phyloP scores from a whole-genome alignment of 1,140 invertebrate genomes.

The Pararge aegeria region DNA sequence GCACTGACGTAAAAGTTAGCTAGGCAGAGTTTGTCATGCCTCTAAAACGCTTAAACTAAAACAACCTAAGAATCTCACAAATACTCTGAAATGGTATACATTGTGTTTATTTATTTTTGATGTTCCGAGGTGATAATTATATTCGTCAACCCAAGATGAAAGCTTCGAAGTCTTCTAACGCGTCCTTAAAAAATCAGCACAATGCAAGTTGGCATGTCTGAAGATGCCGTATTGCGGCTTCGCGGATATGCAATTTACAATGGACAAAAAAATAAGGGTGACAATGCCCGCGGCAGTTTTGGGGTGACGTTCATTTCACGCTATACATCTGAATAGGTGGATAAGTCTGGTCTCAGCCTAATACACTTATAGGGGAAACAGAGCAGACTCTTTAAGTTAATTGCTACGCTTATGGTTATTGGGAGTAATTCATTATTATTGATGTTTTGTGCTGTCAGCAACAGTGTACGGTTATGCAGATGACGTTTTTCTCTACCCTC shows the following conservation, averaged over 20 bases:
- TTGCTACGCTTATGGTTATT: constrained; percentile 45
- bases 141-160: too few species aligned
- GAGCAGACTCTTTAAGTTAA: constrained; percentile 47
- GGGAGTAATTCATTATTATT: constrained; percentile 42
- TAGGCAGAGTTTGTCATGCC: too few species aligned
- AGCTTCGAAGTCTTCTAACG: too few species aligned
- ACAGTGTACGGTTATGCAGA: constrained; percentile 56
- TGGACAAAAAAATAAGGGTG: constrained; percentile 60
- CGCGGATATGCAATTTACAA: constrained; percentile 51
- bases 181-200: too few species aligned
- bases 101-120: too few species aligned
- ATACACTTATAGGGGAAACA: constrained; percentile 44
- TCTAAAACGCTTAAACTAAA: too few species aligned
- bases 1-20: too few species aligned
- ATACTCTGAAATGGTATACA: too few species aligned
- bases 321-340: constrained; percentile 38
- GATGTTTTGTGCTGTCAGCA: constrained; percentile 55
- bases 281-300: constrained; percentile 35
- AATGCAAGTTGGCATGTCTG: constrained; percentile 11
- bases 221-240: constrained; percentile 23
- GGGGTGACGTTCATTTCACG: constrained; percentile 47
- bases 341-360: constrained; percentile 37
- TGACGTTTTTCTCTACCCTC: constrained; percentile 19
- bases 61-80: too few species aligned
- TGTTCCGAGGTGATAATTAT: too few species aligned